Conservation (phyloP, 2,888 invertebrate species). For the Lithophane ornitopus region DNA sequence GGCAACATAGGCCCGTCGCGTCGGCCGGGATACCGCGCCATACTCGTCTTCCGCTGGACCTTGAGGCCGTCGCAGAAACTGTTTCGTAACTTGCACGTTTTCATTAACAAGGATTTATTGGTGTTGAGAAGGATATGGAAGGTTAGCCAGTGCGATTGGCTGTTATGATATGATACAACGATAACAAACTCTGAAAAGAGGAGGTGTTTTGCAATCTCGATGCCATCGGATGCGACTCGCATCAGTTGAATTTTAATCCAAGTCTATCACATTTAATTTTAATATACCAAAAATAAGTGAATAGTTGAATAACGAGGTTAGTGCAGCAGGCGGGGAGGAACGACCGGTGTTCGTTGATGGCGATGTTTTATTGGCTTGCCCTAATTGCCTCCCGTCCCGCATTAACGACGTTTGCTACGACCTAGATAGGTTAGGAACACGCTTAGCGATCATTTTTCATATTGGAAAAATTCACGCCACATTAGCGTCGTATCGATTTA, state of each 20-base stretch:
- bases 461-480: constrained; percentile 61
- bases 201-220: background rate
- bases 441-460: constrained; percentile 70
- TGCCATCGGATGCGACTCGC: no score
- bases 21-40: constrained; percentile 58
- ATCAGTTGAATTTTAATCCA: background rate
- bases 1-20: constrained; percentile 70
- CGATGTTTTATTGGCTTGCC: constrained; percentile 85
- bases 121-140: constrained; percentile 8
- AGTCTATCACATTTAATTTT: background rate
- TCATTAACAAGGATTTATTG: constrained; percentile 35
- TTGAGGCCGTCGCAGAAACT: constrained; percentile 36
- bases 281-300: constrained; percentile 32
- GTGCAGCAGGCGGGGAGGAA: constrained; percentile 73
- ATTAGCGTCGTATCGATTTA: constrained; percentile 32
- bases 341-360: constrained; percentile 79
- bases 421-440: constrained; percentile 75
- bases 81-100: constrained; percentile 24
- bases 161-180: background rate
- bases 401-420: constrained; percentile 82
- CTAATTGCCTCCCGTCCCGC: constrained; percentile 85
- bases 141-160: constrained; percentile 12
- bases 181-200: background rate
- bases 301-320: constrained; percentile 42
- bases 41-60: constrained; percentile 59